Evolutionary conservation across 2,888 invertebrate genomes (phyloP).

Genomic region (Pollenia angustigena): DNA sequence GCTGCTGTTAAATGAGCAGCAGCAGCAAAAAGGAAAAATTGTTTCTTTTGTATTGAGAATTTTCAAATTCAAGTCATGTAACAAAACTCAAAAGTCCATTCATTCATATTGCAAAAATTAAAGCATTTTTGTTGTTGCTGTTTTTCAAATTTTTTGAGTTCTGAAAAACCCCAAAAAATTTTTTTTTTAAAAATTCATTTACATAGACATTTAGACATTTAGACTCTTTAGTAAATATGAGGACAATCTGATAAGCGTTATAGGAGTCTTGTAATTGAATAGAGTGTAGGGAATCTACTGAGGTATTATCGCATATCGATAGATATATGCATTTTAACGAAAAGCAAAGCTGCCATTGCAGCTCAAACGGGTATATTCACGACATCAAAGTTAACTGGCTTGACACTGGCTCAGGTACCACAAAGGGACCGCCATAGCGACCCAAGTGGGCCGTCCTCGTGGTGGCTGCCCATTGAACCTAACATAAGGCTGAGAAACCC

Average conservation of each 20-base stretch:
- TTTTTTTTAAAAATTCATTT: constrained; percentile 62
- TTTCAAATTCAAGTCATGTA: constrained; percentile 81
- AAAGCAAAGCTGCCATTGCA: too few species aligned
- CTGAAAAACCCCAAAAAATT: constrained; percentile 75
- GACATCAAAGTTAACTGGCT: too few species aligned
- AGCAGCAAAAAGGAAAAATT: constrained; percentile 37
- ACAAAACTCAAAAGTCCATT: constrained; percentile 77
- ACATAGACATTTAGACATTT: constrained; percentile 35
- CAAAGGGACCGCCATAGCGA: too few species aligned
- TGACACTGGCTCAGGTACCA: too few species aligned
- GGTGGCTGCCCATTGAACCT: too few species aligned
- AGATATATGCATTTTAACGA: too few species aligned
- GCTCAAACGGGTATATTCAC: too few species aligned
- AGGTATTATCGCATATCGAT: too few species aligned
- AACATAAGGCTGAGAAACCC: too few species aligned
- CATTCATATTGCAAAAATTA: constrained; percentile 55
- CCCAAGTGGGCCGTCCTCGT: too few species aligned
- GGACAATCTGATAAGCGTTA: neutral
- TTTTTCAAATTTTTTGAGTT: neutral
- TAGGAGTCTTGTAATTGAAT: neutral
- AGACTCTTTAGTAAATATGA: neutral
- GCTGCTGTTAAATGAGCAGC: constrained; percentile 34
- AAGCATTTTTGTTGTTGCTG: constrained; percentile 4
- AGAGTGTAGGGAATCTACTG: too few species aligned
- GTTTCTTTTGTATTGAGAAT: constrained; percentile 69